A percentile compares a stretch with the other conserved stretches of the same genome.
These are phyloP conservation scores for Heliothis subflexa DNA, from an alignment of 1,140 invertebrate species.

Conservation along the genomic window DNA sequence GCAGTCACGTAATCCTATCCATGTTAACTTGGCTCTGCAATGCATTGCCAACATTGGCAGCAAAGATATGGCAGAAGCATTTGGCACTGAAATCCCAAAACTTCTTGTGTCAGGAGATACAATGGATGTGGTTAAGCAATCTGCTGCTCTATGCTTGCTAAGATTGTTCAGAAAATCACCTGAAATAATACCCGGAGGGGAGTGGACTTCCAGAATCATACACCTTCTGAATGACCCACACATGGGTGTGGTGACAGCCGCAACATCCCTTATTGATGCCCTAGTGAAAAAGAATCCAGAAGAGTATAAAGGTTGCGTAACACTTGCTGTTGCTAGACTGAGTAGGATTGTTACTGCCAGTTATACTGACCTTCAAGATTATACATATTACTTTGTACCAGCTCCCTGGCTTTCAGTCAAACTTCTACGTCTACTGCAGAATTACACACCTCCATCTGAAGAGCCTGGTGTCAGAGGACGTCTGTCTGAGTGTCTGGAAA, in stretches of 20 bases:
- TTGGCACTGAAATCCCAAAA: constrained; percentile 99
- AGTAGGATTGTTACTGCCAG: constrained; percentile 99
- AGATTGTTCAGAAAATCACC: constrained; percentile 97
- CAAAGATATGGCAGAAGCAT: constrained; percentile 99
- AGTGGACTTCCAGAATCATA: constrained; percentile 99
- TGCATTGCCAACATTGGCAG: constrained; percentile 99
- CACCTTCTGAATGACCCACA: constrained; percentile 99
- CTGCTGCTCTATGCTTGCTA: constrained; percentile 98
- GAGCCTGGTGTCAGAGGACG: constrained; percentile 97
- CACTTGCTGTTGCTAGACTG: constrained; percentile 98
- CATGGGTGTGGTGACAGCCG: constrained; percentile 99
- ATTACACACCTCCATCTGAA: constrained; percentile 98
- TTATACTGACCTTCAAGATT: constrained; percentile 99
- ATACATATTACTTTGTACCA: constrained; percentile 99
- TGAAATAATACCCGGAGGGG: constrained; percentile 98
- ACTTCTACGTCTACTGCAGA: constrained; percentile 97
- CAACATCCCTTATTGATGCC: constrained; percentile 98
- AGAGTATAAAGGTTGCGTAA: constrained; percentile 99
- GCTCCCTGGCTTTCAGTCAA: constrained; percentile 99
- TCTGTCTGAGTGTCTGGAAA: constrained; percentile 99
- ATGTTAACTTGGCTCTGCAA: constrained; percentile 99
- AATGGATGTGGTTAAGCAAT: constrained; percentile 99
- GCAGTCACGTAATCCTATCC: constrained; percentile 98
- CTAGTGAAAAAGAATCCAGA: constrained; percentile 99
- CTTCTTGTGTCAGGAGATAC: constrained; percentile 99